A percentile compares a stretch with the other conserved stretches of the same genome.
Conservation (phyloP, 2,888 invertebrate species). For the Eupithecia subfuscata region DNA sequence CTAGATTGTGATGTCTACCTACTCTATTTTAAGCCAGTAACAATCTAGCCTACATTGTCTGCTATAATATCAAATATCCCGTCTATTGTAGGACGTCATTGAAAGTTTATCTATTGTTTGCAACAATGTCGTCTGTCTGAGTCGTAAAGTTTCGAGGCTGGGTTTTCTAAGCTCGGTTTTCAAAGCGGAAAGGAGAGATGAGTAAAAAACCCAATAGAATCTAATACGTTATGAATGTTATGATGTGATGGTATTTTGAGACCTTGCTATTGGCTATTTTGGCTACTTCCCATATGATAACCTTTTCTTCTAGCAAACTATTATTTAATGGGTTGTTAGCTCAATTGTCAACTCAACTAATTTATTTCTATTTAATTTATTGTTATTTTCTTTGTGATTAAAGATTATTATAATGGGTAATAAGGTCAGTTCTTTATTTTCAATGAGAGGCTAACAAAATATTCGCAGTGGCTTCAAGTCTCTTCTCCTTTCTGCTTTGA, state of each 20-base stretch:
- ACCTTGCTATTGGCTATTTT: not conserved
- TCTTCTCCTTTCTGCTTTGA: not conserved
- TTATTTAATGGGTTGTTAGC: too few species aligned
- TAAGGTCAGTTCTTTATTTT: not conserved
- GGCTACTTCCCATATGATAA: not conserved
- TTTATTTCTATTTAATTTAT: too few species aligned
- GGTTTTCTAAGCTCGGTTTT: not conserved
- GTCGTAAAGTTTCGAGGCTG: not conserved
- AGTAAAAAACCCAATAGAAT: not conserved
- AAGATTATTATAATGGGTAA: not conserved
- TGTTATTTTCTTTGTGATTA: too few species aligned
- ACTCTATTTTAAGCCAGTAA: constrained; percentile 23
- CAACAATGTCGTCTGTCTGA: not conserved
- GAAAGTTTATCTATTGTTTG: constrained; percentile 7
- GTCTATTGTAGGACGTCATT: constrained; percentile 3
- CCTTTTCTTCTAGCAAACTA: not conserved
- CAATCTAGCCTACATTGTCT: not conserved
- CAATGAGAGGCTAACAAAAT: not conserved
- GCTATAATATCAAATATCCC: constrained; percentile 14
- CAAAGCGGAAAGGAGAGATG: not conserved
- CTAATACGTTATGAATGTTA: not conserved
- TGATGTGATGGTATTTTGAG: not conserved
- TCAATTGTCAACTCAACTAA: too few species aligned
- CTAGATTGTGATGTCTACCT: constrained; percentile 35
- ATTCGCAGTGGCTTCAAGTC: not conserved